phyloP scores from a whole-genome alignment of 1,140 invertebrate genomes.

The Dermatophagoides farinae region DNA sequence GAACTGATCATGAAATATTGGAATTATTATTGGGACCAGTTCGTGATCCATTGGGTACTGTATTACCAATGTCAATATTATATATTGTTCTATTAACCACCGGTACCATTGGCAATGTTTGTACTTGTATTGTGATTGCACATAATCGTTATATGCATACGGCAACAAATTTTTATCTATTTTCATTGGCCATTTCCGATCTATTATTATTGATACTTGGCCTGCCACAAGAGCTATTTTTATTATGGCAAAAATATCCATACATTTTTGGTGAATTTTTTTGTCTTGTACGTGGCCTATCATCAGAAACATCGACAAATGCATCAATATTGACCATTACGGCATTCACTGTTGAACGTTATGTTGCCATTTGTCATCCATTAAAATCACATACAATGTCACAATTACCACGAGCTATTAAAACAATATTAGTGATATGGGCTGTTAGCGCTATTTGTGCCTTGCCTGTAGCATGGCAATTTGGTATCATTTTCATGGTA shows the following conservation, averaged over 20 bases:
- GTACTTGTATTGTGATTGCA: constrained; percentile 37
- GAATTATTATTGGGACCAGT: constrained; percentile 12
- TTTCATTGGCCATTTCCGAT: constrained; percentile 77
- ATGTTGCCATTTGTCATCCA: constrained; percentile 81
- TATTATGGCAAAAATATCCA: constrained; percentile 64
- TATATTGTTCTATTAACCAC: constrained; percentile 31
- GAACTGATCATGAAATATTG: background rate
- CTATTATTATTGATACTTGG: constrained; percentile 49
- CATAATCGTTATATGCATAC: constrained; percentile 36
- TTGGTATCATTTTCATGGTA: constrained; percentile 19
- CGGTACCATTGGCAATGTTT: constrained; percentile 35
- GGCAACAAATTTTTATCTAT: constrained; percentile 68
- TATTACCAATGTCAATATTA: constrained; percentile 29
- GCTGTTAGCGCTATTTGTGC: constrained; percentile 41
- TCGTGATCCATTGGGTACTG: constrained; percentile 11
- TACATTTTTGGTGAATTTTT: constrained; percentile 65
- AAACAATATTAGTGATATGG: constrained; percentile 39
- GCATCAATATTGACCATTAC: constrained; percentile 79
- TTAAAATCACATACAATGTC: constrained; percentile 67
- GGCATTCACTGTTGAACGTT: constrained; percentile 80
- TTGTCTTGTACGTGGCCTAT: constrained; percentile 48
- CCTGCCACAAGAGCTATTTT: constrained; percentile 61
- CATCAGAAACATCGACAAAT: constrained; percentile 73
- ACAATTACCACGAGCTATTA: constrained; percentile 36
- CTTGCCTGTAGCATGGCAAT: constrained; percentile 39